Evolutionary conservation across 2,797 vertebrate species (phyloP), one percentile per base, ranked within the genome.

Genomic region (Apogon talboti): DNA sequence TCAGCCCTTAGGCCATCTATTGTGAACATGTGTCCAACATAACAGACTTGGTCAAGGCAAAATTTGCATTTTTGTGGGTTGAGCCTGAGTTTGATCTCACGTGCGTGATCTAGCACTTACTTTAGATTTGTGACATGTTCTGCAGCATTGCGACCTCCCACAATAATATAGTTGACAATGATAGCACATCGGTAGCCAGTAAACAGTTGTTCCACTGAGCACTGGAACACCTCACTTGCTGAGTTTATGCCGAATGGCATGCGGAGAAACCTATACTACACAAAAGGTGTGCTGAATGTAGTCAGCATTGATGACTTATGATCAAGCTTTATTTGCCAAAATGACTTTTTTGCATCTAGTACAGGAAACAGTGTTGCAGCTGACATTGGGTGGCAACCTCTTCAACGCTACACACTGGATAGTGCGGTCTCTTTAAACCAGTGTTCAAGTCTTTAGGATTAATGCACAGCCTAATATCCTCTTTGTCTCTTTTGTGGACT

Each of bases 301-400:
- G n/a, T n/a, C n/a, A n/a, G n/a, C n/a, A n/a, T n/a, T 4, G 57
- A 85, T 0, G 79, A 87, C 3, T 68, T 72, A 0, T 50, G 0
- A 4, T 76, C 35, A 0, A 74, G 62, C 0, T 0, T 0, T 19
- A 87, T 76, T 6, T 79, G 61, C 76, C 78, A 78, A 30, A 86
- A 84, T 0, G 51, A 70, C 11, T 7, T 80, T 2, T 79, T 74
- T 1, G 61, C 72, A 63, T 82, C 51, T 1, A 79, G 14, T 0
- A 84, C 61, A 1, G 50, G 82, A 3, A 79, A 85, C 0, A 77
- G 18, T 5, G 63, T 56, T 14, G 69, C 64, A 0, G 42, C 45
- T 21, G 71, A 68, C 75, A 86, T 86, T 1, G 76, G 70, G 66
- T 18, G 10, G 77, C 60, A 0, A 81, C 79, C 14, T 89, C 76